Evolutionary conservation across 2,113 vertebrate genomes (phyloP), one percentile per base, ranked within the genome.

Genomic region (Ailuropoda melanoleuca): DNA sequence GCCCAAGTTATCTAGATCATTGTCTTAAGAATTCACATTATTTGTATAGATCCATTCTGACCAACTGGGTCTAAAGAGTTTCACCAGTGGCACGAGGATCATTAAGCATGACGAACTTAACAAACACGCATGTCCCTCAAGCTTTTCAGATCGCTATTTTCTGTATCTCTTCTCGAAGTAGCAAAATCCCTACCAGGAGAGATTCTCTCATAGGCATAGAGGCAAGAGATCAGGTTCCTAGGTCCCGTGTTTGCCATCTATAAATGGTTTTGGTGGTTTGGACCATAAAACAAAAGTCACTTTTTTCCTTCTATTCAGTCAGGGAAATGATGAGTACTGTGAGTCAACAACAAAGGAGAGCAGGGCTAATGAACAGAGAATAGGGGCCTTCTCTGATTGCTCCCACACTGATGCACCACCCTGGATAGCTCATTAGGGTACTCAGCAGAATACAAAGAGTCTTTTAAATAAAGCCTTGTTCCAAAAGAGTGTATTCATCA

Each of bases 381-480:
- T 23, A 11, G 5, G 37, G 77, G 81, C 82, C 74, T 95, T 93
- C 83, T 89, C 64, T 56, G 75, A 72, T 81, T 50, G 90, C 84
- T 78, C 84, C 89, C 97, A 93, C 95, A 39, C 12, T 74, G 95
- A 90, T 68, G 80, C 17, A 56, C 81, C 84, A 92, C 39, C 80
- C 93, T 93, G 89, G 58, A 96, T 46, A 74, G 92, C 97, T 97
- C 97, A 97, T 97, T 97, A 98, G 92, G 93, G 93, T 95, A 64
- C 90, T 93, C 83, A 82, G 93, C 90, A 96, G 90, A 95, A 93
- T 58, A 98, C 89, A 97, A 96, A 97, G 93, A 39, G 15, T 94
- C 92, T 96, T 97, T 96, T 94, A 97, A 97, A 92, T 94, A 96
- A 95, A 85, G 92, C 90, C 93, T 97, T 97, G 96, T 97, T 97